phyloP scores from a whole-genome alignment of 2,888 invertebrate species.

The Meiosimyza platycephala region DNA sequence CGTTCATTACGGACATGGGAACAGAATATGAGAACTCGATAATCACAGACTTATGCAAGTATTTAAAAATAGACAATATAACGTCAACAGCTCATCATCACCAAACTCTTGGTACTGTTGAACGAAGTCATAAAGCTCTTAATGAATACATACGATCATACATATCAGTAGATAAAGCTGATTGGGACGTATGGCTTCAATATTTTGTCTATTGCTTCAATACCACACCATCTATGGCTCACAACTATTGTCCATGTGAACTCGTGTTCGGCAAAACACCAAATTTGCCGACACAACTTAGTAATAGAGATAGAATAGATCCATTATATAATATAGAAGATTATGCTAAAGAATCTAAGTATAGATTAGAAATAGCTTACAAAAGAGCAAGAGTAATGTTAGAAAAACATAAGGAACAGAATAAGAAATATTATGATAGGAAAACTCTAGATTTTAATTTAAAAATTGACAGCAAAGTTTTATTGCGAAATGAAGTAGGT shows the following conservation, averaged over 20 bases:
- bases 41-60: no score
- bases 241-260: constrained; percentile 33
- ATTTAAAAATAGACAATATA: constrained; percentile 15
- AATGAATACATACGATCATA: constrained; percentile 45
- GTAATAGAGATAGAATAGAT: constrained; percentile 12
- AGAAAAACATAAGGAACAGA: constrained; percentile 24
- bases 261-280: constrained; percentile 28
- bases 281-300: neutral
- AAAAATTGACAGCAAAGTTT: constrained; percentile 23
- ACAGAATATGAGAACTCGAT: no score
- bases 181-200: no score
- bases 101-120: constrained; percentile 41
- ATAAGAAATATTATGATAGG: constrained; percentile 20
- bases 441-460: constrained; percentile 18
- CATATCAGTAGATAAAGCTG: neutral
- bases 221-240: constrained; percentile 16
- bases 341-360: constrained; percentile 33
- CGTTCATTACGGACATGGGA: no score
- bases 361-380: constrained; percentile 27
- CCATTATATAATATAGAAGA: constrained; percentile 35
- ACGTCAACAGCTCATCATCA: constrained; percentile 42
- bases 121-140: constrained; percentile 45
- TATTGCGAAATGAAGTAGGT: no score
- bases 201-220: constrained; percentile 1
- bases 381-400: constrained; percentile 30